phyloP scores from a whole-genome alignment of 2,888 invertebrate genomes.

The Strigamia maritima region DNA sequence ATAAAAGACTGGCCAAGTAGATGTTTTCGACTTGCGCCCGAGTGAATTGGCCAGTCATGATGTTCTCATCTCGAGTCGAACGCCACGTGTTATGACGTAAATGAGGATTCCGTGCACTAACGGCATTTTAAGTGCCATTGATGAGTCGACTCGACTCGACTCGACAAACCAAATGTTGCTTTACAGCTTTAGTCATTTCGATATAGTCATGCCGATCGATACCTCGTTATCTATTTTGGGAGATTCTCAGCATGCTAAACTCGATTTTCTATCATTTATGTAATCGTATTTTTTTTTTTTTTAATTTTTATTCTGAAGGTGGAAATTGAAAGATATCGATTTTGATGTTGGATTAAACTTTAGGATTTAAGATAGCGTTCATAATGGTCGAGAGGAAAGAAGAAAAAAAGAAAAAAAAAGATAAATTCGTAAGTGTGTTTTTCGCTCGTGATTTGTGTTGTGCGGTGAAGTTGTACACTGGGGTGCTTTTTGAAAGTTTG shows the following conservation, averaged over 20 bases:
- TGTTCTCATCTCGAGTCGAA: not conserved
- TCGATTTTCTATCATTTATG: not conserved
- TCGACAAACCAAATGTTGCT: not conserved
- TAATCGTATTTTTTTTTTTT: no score
- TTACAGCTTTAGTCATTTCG: no score
- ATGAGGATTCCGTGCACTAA: not conserved
- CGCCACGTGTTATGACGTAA: not conserved
- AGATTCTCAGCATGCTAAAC: no score
- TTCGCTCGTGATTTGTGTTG: not conserved
- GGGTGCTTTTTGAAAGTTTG: not conserved
- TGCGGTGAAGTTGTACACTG: not conserved
- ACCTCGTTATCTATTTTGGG: no score
- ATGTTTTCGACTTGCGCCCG: conserved; percentile 50
- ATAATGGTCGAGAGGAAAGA: no score
- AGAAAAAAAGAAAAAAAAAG: no score
- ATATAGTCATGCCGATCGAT: no score
- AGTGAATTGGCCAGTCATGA: conserved; percentile 47
- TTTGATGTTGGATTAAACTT: no score
- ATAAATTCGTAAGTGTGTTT: not conserved
- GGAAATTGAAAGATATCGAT: no score
- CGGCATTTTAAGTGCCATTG: not conserved
- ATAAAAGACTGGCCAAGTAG: conserved; percentile 50
- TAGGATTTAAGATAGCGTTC: no score
- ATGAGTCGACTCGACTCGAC: not conserved
- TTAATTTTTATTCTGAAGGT: no score